Evolutionary conservation across 1,140 invertebrate genomes (phyloP).

Genomic region (Campoletis sonorensis): DNA sequence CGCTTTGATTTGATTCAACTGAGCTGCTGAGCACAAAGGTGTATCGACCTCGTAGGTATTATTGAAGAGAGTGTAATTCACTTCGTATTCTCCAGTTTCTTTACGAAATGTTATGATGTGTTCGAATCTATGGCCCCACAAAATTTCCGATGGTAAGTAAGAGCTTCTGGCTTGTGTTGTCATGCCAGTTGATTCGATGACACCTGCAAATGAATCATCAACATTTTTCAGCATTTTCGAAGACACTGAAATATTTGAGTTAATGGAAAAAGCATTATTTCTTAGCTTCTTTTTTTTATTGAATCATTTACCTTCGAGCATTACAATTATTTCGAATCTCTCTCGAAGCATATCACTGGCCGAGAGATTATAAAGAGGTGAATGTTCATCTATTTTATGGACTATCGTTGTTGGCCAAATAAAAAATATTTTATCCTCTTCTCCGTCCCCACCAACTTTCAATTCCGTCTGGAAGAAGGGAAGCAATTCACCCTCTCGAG

Average conservation of each 20-base stretch:
- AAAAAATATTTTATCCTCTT: conserved; percentile 90
- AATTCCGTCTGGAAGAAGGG: conserved; percentile 91
- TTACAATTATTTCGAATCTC: conserved; percentile 96
- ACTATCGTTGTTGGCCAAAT: conserved; percentile 96
- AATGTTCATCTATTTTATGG: conserved; percentile 87
- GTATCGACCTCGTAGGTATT: conserved; percentile 94
- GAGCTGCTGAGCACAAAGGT: conserved; percentile 85
- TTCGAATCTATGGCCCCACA: conserved; percentile 96
- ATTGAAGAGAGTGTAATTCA: conserved; percentile 97
- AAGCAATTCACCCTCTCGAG: conserved; percentile 91
- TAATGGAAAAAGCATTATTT: too few relatives aligned
- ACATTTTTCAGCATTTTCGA: too few relatives aligned
- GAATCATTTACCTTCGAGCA: conserved; percentile 90
- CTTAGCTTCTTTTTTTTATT: background rate
- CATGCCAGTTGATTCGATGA: conserved; percentile 92
- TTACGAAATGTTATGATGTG: conserved; percentile 94
- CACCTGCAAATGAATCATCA: conserved; percentile 41
- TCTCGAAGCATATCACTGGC: conserved; percentile 92
- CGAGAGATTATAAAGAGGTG: conserved; percentile 92
- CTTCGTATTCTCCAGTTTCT: conserved; percentile 93
- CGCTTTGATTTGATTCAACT: conserved; percentile 61
- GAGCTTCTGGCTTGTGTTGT: conserved; percentile 93
- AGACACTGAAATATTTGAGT: too few relatives aligned
- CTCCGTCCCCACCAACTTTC: conserved; percentile 88
- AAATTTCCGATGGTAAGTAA: conserved; percentile 93